phyloP scores from a whole-genome alignment of 2,797 vertebrate genomes.

The Halcyon leucocephala region DNA sequence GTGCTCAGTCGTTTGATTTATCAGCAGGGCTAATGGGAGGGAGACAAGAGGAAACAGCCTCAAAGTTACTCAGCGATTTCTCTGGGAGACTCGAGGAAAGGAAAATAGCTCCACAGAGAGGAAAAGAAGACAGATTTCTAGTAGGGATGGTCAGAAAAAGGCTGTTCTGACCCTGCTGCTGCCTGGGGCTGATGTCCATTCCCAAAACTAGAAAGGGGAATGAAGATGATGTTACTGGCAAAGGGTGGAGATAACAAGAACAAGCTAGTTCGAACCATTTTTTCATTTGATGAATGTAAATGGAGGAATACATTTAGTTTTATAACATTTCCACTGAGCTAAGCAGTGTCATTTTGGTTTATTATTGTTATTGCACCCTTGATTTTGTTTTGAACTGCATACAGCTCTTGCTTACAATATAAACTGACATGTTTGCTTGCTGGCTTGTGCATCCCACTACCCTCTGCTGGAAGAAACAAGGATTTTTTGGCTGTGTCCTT shows the following conservation, averaged over 20 bases:
- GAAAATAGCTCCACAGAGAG: not conserved
- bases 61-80: not conserved
- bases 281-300: not conserved
- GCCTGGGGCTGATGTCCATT: not conserved
- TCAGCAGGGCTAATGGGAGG: not conserved
- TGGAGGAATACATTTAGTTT: not conserved
- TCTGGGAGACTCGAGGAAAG: not conserved
- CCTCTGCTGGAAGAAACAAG: conserved; percentile 44
- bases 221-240: not conserved
- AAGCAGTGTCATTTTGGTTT: not conserved
- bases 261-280: not conserved
- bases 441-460: not conserved
- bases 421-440: not conserved
- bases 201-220: not conserved
- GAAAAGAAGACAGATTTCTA: not conserved
- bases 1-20: not conserved
- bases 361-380: not conserved
- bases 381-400: not conserved
- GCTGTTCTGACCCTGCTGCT: not conserved
- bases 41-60: not conserved
- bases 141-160: not conserved
- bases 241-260: not conserved
- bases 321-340: not conserved
- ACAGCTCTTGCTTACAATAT: not conserved
- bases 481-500: not conserved